Conservation (phyloP, 2,888 invertebrate genomes). For the Heliconius sara region DNA sequence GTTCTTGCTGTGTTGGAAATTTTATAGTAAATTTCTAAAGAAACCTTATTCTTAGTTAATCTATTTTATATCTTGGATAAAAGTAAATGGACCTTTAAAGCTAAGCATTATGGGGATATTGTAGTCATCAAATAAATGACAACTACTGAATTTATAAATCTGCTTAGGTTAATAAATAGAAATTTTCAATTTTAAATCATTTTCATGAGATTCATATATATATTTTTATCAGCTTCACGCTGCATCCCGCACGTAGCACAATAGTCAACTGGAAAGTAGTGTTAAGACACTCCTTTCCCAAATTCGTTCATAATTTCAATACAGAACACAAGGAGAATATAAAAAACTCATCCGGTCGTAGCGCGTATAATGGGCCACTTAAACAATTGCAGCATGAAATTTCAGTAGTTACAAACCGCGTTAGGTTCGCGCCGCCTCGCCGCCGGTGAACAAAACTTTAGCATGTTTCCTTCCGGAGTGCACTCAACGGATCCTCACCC, state of each 20-base stretch:
- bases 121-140: not conserved
- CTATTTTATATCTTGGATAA: not conserved
- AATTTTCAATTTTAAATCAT: not conserved
- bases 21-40: not conserved
- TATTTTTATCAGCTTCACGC: no score
- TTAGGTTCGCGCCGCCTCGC: constrained; percentile 80
- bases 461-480: constrained; percentile 71
- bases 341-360: constrained; percentile 33
- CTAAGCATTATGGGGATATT: not conserved
- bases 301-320: not conserved
- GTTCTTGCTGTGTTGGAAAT: not conserved
- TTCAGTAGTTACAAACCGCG: constrained; percentile 69
- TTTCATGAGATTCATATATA: not conserved
- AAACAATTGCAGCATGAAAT: constrained; percentile 33
- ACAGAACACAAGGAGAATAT: not conserved
- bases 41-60: not conserved
- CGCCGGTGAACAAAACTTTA: constrained; percentile 85
- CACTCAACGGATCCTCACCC: constrained; percentile 49
- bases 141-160: not conserved
- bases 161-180: not conserved
- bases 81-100: not conserved
- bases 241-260: no score
- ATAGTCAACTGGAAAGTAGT: no score
- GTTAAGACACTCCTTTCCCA: no score
- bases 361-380: constrained; percentile 34